A percentile compares a stretch with the other conserved stretches of the same genome.
phyloP scores from a whole-genome alignment of 2,888 invertebrate species.

The Nomada flava region DNA sequence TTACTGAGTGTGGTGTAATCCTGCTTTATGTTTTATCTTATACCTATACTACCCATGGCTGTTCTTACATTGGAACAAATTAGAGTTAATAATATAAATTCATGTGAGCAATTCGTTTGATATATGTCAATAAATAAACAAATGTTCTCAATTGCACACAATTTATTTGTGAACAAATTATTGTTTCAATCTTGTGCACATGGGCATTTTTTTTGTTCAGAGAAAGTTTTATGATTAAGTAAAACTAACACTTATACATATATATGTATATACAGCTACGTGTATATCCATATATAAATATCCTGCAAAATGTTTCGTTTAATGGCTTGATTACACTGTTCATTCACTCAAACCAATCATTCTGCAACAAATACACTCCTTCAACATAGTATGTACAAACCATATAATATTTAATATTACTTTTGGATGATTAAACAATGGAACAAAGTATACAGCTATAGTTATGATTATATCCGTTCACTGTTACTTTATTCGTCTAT shows the following conservation, averaged over 20 bases:
- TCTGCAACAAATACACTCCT: constrained; percentile 67
- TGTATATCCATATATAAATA: constrained; percentile 63
- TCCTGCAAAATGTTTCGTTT: constrained; percentile 54
- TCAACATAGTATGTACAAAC: constrained; percentile 78
- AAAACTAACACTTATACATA: constrained; percentile 67
- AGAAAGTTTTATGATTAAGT: constrained; percentile 59
- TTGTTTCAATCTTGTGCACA: constrained; percentile 60
- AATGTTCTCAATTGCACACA: constrained; percentile 50
- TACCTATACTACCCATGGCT: constrained; percentile 58
- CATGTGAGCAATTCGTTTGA: constrained; percentile 56
- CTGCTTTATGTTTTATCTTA: constrained; percentile 42
- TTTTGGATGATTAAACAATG: constrained; percentile 72
- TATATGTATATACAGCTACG: constrained; percentile 50
- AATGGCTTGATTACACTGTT: constrained; percentile 66
- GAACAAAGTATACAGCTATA: constrained; percentile 72
- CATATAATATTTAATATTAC: constrained; percentile 72
- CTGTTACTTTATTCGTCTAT: constrained; percentile 47
- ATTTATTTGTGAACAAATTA: constrained; percentile 63
- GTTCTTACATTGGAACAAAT: constrained; percentile 41
- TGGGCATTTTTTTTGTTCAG: constrained; percentile 58
- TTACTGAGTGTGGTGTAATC: constrained; percentile 48
- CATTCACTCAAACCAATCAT: constrained; percentile 69
- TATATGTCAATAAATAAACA: constrained; percentile 62
- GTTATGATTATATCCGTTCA: constrained; percentile 54
- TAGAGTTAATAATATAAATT: constrained; percentile 51